Conservation (phyloP, 2,797 vertebrate genomes). For the Acipenser ruthenus region DNA sequence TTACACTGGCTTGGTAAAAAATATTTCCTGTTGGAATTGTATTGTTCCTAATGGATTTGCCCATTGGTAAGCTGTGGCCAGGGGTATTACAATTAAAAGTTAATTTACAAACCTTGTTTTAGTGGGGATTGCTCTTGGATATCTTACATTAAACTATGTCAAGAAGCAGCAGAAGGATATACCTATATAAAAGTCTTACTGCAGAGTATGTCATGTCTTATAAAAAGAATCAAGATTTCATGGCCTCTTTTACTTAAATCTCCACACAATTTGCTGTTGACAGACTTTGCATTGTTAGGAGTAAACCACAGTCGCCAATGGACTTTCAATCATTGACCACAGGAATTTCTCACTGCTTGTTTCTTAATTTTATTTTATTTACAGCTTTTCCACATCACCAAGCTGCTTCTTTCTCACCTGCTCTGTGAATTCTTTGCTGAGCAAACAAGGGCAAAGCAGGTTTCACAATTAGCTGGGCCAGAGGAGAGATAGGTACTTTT, state of each 20-base stretch:
- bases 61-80: slow-evolving; percentile 29
- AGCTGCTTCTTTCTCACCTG: slow-evolving; percentile 19
- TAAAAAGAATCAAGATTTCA: too few relatives aligned
- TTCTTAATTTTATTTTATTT: slow-evolving; percentile 13
- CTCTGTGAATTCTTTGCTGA: slow-evolving; percentile 29
- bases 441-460: slow-evolving; percentile 26
- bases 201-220: too few relatives aligned
- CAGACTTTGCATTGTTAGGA: slow-evolving; percentile 22
- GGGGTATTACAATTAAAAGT: slow-evolving; percentile 26
- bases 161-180: neutral
- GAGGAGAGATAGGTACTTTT: slow-evolving; percentile 26
- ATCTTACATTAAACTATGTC: neutral
- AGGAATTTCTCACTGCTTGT: slow-evolving; percentile 35
- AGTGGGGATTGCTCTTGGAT: slow-evolving; percentile 17
- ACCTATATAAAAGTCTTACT: too few relatives aligned
- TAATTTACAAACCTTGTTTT: slow-evolving; percentile 37
- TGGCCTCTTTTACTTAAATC: neutral
- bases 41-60: slow-evolving; percentile 39
- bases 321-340: slow-evolving; percentile 37
- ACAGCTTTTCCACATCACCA: slow-evolving; percentile 8
- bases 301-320: slow-evolving; percentile 24
- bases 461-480: slow-evolving; percentile 20
- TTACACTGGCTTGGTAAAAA: slow-evolving; percentile 2
- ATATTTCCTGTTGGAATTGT: slow-evolving; percentile 27
- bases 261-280: neutral